A percentile compares a stretch with the other conserved stretches of the same genome.
Conservation (phyloP, 2,888 invertebrate species). For the Bunonema sp. region DNA sequence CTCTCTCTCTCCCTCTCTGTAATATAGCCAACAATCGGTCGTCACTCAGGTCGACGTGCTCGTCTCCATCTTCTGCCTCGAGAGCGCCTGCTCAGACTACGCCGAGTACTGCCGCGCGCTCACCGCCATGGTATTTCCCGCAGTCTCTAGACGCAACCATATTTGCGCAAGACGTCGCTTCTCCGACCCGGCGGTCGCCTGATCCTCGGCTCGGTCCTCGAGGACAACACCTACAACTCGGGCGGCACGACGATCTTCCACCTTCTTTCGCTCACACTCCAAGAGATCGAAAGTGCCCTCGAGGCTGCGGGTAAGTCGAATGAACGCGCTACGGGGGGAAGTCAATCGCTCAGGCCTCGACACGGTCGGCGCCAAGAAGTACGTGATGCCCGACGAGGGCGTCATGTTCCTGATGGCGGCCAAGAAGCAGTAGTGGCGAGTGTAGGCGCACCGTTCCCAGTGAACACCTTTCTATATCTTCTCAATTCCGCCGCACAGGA, state of each 20-base stretch:
- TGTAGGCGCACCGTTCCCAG: not conserved
- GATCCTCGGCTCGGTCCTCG: constrained; percentile 31
- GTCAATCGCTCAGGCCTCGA: not conserved
- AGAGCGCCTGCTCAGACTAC: constrained; percentile 27
- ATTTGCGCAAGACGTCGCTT: constrained; percentile 11
- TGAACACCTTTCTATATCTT: too few relatives aligned
- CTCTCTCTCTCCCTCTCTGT: too few relatives aligned
- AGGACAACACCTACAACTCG: constrained; percentile 29
- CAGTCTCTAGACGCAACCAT: not conserved
- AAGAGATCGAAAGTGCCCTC: not conserved
- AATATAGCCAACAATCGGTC: too few relatives aligned
- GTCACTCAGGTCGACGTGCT: constrained; percentile 18
- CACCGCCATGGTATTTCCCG: not conserved
- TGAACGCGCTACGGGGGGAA: not conserved
- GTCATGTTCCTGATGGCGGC: constrained; percentile 32
- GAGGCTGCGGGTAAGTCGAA: not conserved
- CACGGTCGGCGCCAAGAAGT: constrained; percentile 11
- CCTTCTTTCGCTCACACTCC: not conserved
- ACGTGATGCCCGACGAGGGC: constrained; percentile 24
- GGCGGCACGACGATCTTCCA: constrained; percentile 13
- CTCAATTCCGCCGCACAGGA: too few relatives aligned
- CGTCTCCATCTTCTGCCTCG: constrained; percentile 33
- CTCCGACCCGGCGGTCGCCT: constrained; percentile 28
- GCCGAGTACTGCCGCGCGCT: constrained; percentile 27
- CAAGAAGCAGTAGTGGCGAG: constrained; percentile 7